A percentile compares a stretch with the other conserved stretches of the same genome.
phyloP scores from a whole-genome alignment of 2,888 invertebrate genomes.

The Maniola hyperantus region DNA sequence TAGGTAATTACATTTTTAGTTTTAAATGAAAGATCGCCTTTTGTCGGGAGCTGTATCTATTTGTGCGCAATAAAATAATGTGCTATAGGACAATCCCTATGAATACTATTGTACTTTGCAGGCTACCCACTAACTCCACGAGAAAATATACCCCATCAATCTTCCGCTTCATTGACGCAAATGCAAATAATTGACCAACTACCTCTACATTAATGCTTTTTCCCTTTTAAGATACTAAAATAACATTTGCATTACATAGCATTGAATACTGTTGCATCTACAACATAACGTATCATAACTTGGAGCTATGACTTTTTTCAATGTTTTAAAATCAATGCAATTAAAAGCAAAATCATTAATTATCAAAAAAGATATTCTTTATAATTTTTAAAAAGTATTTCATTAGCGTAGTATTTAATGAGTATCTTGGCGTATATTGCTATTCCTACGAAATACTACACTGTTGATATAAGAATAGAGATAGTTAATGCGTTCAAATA shows the following conservation, averaged over 20 bases:
- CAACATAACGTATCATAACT: background rate
- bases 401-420: no score
- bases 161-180: constrained; percentile 21
- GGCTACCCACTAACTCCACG: constrained; percentile 55
- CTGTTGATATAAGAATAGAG: no score
- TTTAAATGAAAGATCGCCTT: background rate
- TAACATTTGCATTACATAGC: no score
- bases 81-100: constrained; percentile 47
- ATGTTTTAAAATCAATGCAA: background rate
- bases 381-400: no score
- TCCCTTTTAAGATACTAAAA: background rate
- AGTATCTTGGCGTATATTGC: no score
- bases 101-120: constrained; percentile 72
- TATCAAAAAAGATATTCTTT: no score
- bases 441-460: no score
- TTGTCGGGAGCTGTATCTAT: constrained; percentile 30
- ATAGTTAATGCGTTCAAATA: no score
- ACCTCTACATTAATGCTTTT: constrained; percentile 15
- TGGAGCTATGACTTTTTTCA: background rate
- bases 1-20: no score
- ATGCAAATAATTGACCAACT: constrained; percentile 23
- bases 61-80: constrained; percentile 39
- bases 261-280: background rate
- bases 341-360: no score
- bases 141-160: constrained; percentile 28